phyloP scores from a whole-genome alignment of 2,888 invertebrate species.

The Selenia dentaria region DNA sequence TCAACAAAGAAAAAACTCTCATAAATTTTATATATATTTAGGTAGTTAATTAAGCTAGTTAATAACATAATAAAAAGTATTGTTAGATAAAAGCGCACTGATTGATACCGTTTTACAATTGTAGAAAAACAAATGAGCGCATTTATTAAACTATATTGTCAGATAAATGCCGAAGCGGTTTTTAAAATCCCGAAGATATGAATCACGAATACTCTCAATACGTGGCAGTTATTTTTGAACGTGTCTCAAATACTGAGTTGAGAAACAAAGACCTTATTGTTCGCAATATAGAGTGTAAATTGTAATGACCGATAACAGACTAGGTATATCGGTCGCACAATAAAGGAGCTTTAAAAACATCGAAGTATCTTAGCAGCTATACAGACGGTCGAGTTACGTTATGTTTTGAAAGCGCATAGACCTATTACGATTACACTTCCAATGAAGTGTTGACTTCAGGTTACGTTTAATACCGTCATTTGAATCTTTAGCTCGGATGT shows the following conservation, averaged over 20 bases:
- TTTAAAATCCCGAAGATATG: conserved; percentile 47
- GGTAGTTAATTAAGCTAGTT: no score
- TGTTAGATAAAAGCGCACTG: conserved; percentile 24
- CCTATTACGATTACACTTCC: conserved; percentile 78
- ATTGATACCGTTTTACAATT: conserved; percentile 17
- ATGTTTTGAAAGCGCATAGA: conserved; percentile 81
- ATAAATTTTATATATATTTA: no score
- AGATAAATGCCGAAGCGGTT: conserved; percentile 40
- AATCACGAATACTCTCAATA: conserved; percentile 45
- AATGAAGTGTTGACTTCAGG: conserved; percentile 80
- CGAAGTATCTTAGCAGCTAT: conserved; percentile 68
- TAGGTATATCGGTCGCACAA: conserved; percentile 65
- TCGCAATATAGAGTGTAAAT: conserved; percentile 37
- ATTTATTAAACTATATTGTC: conserved; percentile 41
- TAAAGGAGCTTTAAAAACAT: conserved; percentile 82
- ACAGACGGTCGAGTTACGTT: conserved; percentile 73
- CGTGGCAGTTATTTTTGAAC: conserved; percentile 35
- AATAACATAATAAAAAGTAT: no score
- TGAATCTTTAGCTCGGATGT: conserved; percentile 83
- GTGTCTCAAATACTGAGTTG: conserved; percentile 30
- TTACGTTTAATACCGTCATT: conserved; percentile 83
- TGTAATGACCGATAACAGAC: conserved; percentile 30
- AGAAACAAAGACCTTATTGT: conserved; percentile 41
- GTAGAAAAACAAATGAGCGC: conserved; percentile 25
- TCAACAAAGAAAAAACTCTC: no score